These are phyloP conservation scores for Thecophora atra DNA, from an alignment of 2,888 invertebrate species.

Conservation along the genomic window DNA sequence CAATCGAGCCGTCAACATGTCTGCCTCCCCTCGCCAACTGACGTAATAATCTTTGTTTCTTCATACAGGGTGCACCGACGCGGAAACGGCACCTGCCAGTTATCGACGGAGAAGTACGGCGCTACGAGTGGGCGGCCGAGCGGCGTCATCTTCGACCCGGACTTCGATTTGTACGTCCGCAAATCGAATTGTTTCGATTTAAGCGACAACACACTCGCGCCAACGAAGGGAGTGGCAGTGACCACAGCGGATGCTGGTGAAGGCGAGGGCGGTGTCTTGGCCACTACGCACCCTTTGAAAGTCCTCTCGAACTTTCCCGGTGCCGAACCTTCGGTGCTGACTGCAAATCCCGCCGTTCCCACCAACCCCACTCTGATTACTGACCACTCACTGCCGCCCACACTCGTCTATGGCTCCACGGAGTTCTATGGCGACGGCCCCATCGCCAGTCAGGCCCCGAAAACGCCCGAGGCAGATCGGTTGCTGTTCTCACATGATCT, in stretches of 20 bases:
- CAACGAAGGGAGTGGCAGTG: constrained; percentile 41
- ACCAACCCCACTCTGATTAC: constrained; percentile 40
- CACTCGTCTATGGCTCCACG: constrained; percentile 45
- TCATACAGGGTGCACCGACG: constrained; percentile 69
- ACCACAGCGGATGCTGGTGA: constrained; percentile 38
- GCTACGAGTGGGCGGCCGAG: constrained; percentile 67
- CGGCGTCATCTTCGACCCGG: constrained; percentile 70
- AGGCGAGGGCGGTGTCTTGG: constrained; percentile 42
- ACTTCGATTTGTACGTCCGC: constrained; percentile 71
- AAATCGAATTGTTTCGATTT: constrained; percentile 69
- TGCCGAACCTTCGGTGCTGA: constrained; percentile 55
- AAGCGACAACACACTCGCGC: constrained; percentile 58
- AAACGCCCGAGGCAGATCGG: constrained; percentile 55
- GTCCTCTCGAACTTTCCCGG: constrained; percentile 54
- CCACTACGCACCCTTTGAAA: constrained; percentile 52
- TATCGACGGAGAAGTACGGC: constrained; percentile 67
- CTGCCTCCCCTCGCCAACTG: constrained; percentile 32
- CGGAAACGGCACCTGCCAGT: constrained; percentile 72
- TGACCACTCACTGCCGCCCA: constrained; percentile 43
- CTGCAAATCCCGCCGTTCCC: constrained; percentile 56
- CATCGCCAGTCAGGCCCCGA: constrained; percentile 40
- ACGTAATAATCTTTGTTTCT: constrained; percentile 23
- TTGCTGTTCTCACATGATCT: constrained; percentile 63
- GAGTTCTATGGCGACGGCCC: constrained; percentile 42
- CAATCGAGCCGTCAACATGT: constrained; percentile 44